Percentiles rank a stretch among this genome's conserved stretches.
Conservation (phyloP, 2,113 vertebrate species). For the Muscicapa adusta region DNA sequence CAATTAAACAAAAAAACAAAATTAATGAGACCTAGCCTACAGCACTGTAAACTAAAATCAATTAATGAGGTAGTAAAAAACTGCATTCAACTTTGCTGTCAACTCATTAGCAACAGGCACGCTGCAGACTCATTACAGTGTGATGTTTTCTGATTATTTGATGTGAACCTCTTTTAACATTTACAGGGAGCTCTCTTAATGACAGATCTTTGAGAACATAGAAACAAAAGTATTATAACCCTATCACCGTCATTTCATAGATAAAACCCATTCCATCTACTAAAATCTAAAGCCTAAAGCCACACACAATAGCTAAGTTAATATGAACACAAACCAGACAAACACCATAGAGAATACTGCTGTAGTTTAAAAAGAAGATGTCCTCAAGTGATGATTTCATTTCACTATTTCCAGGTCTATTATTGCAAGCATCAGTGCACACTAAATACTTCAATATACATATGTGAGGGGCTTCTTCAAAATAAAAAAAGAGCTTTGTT, state of each 20-base stretch:
- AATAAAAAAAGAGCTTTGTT: not conserved
- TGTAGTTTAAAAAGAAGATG: not conserved
- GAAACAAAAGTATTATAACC: not conserved
- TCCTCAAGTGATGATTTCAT: not conserved
- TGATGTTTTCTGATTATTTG: not conserved
- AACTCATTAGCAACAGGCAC: not conserved
- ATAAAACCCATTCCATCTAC: not conserved
- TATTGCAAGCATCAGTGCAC: not conserved
- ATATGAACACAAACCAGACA: not conserved
- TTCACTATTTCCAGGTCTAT: not conserved
- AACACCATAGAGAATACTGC: not conserved
- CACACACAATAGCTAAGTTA: not conserved
- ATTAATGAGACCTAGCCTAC: not conserved
- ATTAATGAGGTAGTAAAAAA: not conserved
- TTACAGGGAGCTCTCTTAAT: not conserved
- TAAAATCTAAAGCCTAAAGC: not conserved
- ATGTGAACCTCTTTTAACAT: not conserved
- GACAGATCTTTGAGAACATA: not conserved
- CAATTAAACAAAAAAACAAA: not conserved
- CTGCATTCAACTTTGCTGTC: not conserved
- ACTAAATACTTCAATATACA: not conserved
- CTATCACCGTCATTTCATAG: not conserved
- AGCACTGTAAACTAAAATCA: not conserved
- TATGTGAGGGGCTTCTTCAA: fast-evolving
- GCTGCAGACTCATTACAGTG: not conserved